Evolutionary conservation across 2,113 vertebrate genomes (phyloP), one percentile per base, ranked within the genome.

Genomic region (Cebidichthys violaceus): DNA sequence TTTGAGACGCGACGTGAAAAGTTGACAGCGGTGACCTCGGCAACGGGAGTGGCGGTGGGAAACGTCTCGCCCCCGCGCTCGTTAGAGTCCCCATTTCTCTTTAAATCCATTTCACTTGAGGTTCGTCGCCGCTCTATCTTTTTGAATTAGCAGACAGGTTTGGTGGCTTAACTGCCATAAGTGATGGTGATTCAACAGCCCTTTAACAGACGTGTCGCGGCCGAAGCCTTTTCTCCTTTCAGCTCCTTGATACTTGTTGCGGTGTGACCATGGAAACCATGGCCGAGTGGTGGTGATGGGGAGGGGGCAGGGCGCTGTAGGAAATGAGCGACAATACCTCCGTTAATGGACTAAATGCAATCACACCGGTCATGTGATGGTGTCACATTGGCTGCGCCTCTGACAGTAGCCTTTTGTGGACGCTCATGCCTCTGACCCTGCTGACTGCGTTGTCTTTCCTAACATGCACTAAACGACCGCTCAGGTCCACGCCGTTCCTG

Each of bases 301-400:
- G 60, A 59, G 52, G 76, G 15, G 27, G 27, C n/a, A n/a, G 27
- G 61, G 33, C 52, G 33, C 24, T 47, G 60, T 24, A 41, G 78
- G 72, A 86, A 89, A 83, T 65, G 60, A 79, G 66, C 2, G 29
- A 50, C 69, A 76, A 66, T 70, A 52, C 76, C 64, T 81, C 77
- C 59, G 73, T 81, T 91, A 89, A 89, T 85, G 68, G 75, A 82
- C 75, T 67, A 89, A 90, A 88, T 83, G 90, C 77, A 89, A 76
- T 91, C 88, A 79, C 64, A 59, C 54, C 54, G 29, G 90, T 94
- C 91, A 93, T 93, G 88, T 92, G 91, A 89, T 79, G 84, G 84
- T 89, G 88, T 91, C 88, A 92, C 84, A 60, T 54, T 76, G 73
- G 66, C 80, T 57, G n/a, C 60, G 81, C 73, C 62, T 89, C 60